Evolutionary conservation across 1,140 invertebrate species (phyloP), one percentile per base, ranked within the genome.

Genomic region (Acromyrmex echinatior): DNA sequence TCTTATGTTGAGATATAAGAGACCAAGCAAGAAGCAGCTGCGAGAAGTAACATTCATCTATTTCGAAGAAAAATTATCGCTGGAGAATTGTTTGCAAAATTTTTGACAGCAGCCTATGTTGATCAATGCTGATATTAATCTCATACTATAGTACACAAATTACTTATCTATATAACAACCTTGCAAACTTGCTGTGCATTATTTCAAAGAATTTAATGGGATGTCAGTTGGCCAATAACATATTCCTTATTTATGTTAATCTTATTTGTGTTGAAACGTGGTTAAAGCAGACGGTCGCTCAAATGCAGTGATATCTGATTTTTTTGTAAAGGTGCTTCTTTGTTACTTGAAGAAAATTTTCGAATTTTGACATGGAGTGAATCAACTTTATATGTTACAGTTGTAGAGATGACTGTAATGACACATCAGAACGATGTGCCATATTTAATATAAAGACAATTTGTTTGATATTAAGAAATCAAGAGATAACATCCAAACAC

Each of bases 61-160:
- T 81, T 53, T 62, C 60, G n/a, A 21, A 53, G 53, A 71, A 39
- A 65, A 90, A 86, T 35, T 39, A 86, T 80, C 68, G 65, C 16
- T 76, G 3, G 16, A 63, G 49, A 78, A 60, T n/a, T 1, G 5
- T 71, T 71, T 60, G 45, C 62, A 77, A 76, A 60, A 88, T 68
- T 6, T 78, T 74, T 78, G 39, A 68, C n/a, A 28, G n/a, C 60
- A 65, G 5, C 14, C 21, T 31, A 14, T 58, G 3, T 2, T 73
- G 45, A n/a, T 62, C n/a, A 21, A 14, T 58, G 3, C 1, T 73
- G 31, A n/a, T 62, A n/a, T 70, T n/a, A 73, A 58, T 74, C 16
- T 45, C 3, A 60, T 60, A 18, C 1, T 9, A 18, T 9, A 25
- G 2, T 45, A 62, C 7, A 70, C 2, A 58, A 31, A 31, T 7